A percentile compares a stretch with the other conserved stretches of the same genome.
phyloP scores from a whole-genome alignment of 2,113 vertebrate species.

The Chrysemys picta region DNA sequence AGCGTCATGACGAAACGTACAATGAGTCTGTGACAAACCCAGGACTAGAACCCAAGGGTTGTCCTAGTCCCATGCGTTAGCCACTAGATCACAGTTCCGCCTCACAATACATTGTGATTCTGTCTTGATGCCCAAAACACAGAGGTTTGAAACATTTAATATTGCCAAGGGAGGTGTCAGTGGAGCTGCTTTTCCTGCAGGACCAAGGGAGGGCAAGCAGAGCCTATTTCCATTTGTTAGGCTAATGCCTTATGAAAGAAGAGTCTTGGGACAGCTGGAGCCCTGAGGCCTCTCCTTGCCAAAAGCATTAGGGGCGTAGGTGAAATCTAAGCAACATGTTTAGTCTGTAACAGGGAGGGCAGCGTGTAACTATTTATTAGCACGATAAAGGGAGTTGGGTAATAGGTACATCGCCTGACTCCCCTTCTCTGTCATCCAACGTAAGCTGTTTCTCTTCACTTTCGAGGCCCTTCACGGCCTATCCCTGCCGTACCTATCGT shows the following conservation, averaged over 20 bases:
- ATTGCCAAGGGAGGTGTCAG: fast-evolving
- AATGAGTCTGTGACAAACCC: neutral
- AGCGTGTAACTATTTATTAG: neutral
- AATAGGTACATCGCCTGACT: neutral
- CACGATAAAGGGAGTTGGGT: neutral
- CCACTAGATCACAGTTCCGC: neutral
- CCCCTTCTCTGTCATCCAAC: neutral
- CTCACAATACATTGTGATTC: too few relatives aligned
- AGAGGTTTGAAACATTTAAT: neutral
- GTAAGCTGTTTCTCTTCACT: neutral
- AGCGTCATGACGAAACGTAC: neutral
- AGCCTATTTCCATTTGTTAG: neutral
- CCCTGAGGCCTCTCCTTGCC: neutral
- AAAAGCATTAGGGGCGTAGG: neutral
- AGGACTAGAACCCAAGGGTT: neutral
- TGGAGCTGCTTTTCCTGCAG: neutral
- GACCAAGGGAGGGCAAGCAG: neutral
- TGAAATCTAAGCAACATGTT: neutral
- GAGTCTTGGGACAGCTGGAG: neutral
- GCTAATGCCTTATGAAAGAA: neutral
- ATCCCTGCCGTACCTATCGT: neutral
- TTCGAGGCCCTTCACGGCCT: neutral
- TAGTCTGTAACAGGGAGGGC: neutral
- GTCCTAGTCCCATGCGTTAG: neutral
- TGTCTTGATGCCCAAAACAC: too few relatives aligned